phyloP scores from a whole-genome alignment of 2,888 invertebrate genomes.

The Tetrapedia diversipes region DNA sequence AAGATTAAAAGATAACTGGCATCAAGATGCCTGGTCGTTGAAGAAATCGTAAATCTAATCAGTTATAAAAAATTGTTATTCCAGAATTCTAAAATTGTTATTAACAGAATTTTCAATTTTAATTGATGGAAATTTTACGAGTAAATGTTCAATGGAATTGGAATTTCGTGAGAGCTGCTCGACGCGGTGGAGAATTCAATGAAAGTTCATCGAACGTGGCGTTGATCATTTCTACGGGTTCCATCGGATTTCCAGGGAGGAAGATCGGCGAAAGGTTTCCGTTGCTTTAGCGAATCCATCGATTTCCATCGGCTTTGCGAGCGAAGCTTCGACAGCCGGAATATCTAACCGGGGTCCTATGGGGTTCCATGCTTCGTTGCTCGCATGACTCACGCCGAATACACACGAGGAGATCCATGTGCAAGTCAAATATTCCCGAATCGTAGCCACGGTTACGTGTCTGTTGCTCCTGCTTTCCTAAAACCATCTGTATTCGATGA shows the following conservation, averaged over 20 bases:
- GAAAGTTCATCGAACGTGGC: constrained; percentile 9
- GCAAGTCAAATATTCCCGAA: constrained; percentile 39
- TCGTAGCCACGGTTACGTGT: constrained; percentile 2
- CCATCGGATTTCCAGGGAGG: constrained; percentile 27
- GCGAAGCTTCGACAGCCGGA: constrained; percentile 54
- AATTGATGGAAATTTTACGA: no score
- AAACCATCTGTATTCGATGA: neutral
- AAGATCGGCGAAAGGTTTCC: constrained; percentile 49
- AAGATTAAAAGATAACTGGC: no score
- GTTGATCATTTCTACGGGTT: constrained; percentile 52
- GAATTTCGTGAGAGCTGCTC: neutral
- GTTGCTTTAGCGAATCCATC: constrained; percentile 58
- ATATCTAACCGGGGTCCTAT: constrained; percentile 60
- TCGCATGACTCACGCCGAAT: constrained; percentile 69
- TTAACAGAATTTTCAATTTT: no score
- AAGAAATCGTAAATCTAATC: no score
- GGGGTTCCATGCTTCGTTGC: constrained; percentile 70
- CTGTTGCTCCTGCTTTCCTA: neutral
- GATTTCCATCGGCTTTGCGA: constrained; percentile 56
- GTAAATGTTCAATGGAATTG: no score
- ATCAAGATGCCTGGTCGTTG: no score
- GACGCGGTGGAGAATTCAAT: neutral
- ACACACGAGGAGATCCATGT: constrained; percentile 52
- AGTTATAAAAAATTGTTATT: no score
- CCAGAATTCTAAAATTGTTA: no score